These are phyloP conservation scores for Anser cygnoides DNA, from an alignment of 2,113 vertebrate genomes.

Conservation along the genomic window DNA sequence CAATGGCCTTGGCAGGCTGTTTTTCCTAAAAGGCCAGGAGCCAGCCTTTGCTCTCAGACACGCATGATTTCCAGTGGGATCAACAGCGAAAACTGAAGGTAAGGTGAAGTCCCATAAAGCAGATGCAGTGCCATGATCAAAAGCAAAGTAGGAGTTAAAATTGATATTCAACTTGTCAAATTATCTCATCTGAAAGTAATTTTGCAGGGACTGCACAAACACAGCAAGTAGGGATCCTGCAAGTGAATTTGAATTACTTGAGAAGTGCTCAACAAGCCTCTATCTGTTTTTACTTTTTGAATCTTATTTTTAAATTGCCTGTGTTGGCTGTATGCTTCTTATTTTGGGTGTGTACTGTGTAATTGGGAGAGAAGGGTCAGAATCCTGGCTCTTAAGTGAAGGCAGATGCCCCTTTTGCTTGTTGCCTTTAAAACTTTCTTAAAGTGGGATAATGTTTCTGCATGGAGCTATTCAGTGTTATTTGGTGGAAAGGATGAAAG, in stretches of 20 bases:
- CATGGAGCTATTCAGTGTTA: not conserved
- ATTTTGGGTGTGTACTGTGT: not conserved
- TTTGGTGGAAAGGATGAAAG: not conserved
- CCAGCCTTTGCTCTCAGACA: not conserved
- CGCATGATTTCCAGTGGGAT: not conserved
- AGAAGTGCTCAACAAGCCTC: not conserved
- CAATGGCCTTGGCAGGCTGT: not conserved
- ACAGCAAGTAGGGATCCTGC: not conserved
- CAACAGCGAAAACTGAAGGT: not conserved
- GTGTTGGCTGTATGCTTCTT: not conserved
- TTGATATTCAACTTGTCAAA: not conserved
- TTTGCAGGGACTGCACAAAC: not conserved
- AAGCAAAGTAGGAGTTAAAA: not conserved
- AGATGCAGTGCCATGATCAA: not conserved
- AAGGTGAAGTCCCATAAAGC: rapidly evolving
- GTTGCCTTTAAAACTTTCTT: not conserved
- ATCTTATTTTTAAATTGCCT: not conserved
- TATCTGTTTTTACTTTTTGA: not conserved
- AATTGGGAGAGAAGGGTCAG: not conserved
- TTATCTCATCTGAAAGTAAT: not conserved
- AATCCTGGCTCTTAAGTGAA: not conserved
- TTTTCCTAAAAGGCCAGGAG: not conserved
- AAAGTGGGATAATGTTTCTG: not conserved
- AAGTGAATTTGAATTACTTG: not conserved
- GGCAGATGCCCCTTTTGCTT: not conserved